A percentile compares a stretch with the other conserved stretches of the same genome.
These are phyloP conservation scores for Tichodroma muraria DNA, from an alignment of 2,113 vertebrate genomes.

Conservation along the genomic window DNA sequence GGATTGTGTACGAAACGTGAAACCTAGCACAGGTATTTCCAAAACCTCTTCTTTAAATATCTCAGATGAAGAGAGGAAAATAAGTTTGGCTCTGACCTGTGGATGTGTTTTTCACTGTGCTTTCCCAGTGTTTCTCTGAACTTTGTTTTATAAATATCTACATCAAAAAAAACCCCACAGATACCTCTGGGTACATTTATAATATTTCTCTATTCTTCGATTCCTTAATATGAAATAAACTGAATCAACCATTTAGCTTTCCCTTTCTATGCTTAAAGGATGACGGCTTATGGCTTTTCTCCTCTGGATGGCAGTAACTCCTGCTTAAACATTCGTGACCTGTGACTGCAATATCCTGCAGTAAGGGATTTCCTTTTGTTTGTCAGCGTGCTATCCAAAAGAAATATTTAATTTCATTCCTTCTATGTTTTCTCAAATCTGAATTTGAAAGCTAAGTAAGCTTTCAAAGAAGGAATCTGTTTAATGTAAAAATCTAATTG, in stretches of 20 bases:
- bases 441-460: constrained; percentile 15
- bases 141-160: not conserved
- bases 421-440: not conserved
- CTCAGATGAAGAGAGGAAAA: not conserved
- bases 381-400: constrained; percentile 55
- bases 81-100: not conserved
- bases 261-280: not conserved
- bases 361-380: constrained; percentile 60
- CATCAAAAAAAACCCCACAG: not conserved
- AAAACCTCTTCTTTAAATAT: not conserved
- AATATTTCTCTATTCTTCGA: not conserved
- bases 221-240: constrained; percentile 12
- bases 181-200: not conserved
- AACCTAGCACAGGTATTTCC: not conserved
- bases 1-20: not conserved
- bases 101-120: not conserved
- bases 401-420: constrained; percentile 50
- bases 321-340: constrained; percentile 54
- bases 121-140: not conserved
- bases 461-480: constrained; percentile 22
- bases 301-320: constrained; percentile 77
- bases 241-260: not conserved
- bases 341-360: constrained; percentile 12
- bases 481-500: constrained; percentile 32
- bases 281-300: constrained; percentile 45